Conservation (phyloP, 2,113 vertebrate genomes). For the Laticauda laticaudata region DNA sequence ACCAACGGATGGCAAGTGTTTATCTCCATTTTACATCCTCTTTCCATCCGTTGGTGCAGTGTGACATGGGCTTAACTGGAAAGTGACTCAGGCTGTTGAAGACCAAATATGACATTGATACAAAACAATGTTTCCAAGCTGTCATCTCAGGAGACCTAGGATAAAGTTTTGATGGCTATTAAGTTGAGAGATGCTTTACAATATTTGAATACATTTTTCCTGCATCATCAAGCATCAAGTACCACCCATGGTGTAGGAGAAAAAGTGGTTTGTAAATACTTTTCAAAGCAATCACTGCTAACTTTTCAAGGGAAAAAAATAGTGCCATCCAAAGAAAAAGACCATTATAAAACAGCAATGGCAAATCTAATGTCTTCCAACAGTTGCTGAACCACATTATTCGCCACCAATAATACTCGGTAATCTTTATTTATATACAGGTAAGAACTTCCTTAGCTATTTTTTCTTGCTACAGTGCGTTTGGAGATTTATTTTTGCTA, state of each 20-base stretch:
- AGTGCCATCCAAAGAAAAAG: not conserved
- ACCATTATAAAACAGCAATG: not conserved
- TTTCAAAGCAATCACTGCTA: not conserved
- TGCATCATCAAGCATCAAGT: not conserved
- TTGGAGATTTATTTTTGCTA: not conserved
- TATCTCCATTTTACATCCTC: no score
- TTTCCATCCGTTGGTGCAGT: no score
- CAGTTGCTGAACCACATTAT: not conserved
- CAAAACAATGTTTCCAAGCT: not conserved
- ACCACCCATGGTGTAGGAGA: not conserved
- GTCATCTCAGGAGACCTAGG: not conserved
- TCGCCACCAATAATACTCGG: conserved; percentile 1
- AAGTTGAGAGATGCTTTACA: not conserved
- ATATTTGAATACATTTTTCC: not conserved
- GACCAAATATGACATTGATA: not conserved
- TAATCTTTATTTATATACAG: not conserved
- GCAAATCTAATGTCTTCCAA: not conserved
- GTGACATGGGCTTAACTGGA: not conserved
- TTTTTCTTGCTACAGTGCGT: conserved; percentile 10
- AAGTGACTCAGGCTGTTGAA: not conserved
- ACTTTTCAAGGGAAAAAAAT: not conserved
- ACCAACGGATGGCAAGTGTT: no score
- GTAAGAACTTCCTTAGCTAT: conserved; percentile 27
- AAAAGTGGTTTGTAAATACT: not conserved
- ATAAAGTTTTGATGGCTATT: not conserved